Evolutionary conservation across 2,888 invertebrate genomes (phyloP), one percentile per base, ranked within the genome.

Genomic region (Alcis repandata): DNA sequence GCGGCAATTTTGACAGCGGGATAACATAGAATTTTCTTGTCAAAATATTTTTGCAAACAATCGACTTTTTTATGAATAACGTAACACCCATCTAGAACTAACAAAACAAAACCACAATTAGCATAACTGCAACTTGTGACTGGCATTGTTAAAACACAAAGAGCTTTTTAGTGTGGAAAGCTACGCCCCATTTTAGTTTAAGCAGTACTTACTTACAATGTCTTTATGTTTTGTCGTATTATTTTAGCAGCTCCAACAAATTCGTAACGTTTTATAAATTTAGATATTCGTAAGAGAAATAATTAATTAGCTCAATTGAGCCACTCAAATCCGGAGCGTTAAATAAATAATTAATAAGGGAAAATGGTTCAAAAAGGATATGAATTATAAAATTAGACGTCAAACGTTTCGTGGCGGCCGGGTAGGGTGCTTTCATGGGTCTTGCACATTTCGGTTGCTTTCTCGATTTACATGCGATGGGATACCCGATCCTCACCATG

Each of bases 61-160:
- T 92, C 85, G 81, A 80, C 76, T 80, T 79, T n/a, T 79, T 79
- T 54, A 46, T 72, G 70, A 83, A 83, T 84, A 74, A 79, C 73
- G 67, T 63, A 64, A 83, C 89, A 79, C 91, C 90, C 83, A 86
- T 77, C 82, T 86, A 68, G 69, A 70, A 72, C 73, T 78, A 90
- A 92, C 91, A 91, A 92, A 91, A 90, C 88, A 88, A 89, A 92
- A 93, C 93, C 93, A 92, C 93, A 93, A 93, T 93, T 93, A 92
- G 92, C 92, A 89, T 92, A 92, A 91, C 87, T 82, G 87, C 82
- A 87, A 85, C 80, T 87, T 88, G 77, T 76, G 76, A 76, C 69
- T 73, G 73, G 69, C 69, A 82, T 86, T 81, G 79, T 80, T 68
- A 43, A 60, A 59, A 15, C 33, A 66, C 72, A 71, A 69, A 59